Evolutionary conservation across 2,797 vertebrate genomes (phyloP), one percentile per base, ranked within the genome.

Genomic region (Leucoraja ocellata): DNA sequence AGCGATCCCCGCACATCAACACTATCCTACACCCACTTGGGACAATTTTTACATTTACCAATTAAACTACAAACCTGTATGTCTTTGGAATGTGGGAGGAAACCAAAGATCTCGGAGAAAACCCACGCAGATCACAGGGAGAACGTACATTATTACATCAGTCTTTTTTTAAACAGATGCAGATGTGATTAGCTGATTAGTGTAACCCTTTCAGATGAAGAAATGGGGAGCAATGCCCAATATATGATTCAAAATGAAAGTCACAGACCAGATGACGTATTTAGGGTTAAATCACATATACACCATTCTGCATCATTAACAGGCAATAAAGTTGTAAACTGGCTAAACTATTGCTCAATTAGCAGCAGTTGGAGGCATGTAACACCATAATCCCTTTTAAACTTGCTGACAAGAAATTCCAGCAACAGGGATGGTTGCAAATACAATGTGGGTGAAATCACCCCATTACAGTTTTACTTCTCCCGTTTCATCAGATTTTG

Each of bases 371-470:
- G 11, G 23, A n/a, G 90, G 90, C 71, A 74, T 92, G 76, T 76
- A 92, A 92, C 90, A 92, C 90, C 71, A 92, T 92, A 74, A 92
- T 92, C 90, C 71, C 32, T 76, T 25, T 92, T 92, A 76, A 92
- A 92, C 71, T 54, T 36, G 71, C 68, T 73, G 65, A 91, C 90
- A 92, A 92, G 23, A 46, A 92, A 28, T 1, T 76, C 90, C 39
- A 74, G 25, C 90, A 76, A 71, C 90, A 92, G 90, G 71, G 90
- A 23, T 71, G 65, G 36, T 54, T 92, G 28, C 36, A 28, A 25
- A 92, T 9, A 23, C 28, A 74, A 71, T 54, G 39, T 13, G 39
- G 25, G 36, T 54, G 23, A 91, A 91, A 23, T 91, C 36, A 14
- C 65, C 39, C 1, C 10, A 71, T 11, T 73, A 13, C n/a, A 46